Percentiles rank a stretch among this genome's conserved stretches.
Evolutionary conservation across 2,888 invertebrate species (phyloP).

Genomic region (Petrolisthes cinctipes): DNA sequence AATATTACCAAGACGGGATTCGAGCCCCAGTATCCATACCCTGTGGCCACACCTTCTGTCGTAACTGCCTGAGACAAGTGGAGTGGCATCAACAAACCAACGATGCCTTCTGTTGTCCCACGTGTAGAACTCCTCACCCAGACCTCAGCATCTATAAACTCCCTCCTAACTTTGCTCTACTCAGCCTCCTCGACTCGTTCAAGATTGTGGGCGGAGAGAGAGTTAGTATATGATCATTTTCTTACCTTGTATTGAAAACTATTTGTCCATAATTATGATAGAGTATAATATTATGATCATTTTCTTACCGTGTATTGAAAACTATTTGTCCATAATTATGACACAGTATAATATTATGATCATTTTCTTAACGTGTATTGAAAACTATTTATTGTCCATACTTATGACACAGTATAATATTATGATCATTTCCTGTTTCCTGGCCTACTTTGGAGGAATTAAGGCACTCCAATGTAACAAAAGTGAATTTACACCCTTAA

Average conservation of each 20-base stretch:
- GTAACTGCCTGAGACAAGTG: neutral
- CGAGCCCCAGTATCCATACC: neutral
- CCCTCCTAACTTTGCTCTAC: conserved; percentile 20
- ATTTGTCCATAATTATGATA: neutral
- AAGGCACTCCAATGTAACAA: too few species aligned
- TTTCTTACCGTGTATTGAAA: too few species aligned
- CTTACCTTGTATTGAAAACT: neutral
- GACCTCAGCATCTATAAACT: neutral
- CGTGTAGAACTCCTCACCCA: neutral
- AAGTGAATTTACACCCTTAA: too few species aligned
- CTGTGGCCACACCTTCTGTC: conserved; percentile 6
- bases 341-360: too few species aligned
- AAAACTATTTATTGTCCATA: too few species aligned
- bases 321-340: too few species aligned
- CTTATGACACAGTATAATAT: too few species aligned
- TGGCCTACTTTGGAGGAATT: too few species aligned
- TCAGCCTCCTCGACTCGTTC: neutral
- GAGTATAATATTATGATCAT: too few species aligned
- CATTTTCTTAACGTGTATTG: too few species aligned
- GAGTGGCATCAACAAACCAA: neutral
- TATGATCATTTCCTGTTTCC: too few species aligned
- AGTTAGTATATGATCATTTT: neutral
- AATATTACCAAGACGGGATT: neutral
- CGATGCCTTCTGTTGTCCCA: conserved; percentile 12
- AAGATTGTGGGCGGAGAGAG: neutral